These are phyloP conservation scores for Brachyhypopomus gauderio DNA, from an alignment of 2,113 vertebrate genomes.

Conservation along the genomic window DNA sequence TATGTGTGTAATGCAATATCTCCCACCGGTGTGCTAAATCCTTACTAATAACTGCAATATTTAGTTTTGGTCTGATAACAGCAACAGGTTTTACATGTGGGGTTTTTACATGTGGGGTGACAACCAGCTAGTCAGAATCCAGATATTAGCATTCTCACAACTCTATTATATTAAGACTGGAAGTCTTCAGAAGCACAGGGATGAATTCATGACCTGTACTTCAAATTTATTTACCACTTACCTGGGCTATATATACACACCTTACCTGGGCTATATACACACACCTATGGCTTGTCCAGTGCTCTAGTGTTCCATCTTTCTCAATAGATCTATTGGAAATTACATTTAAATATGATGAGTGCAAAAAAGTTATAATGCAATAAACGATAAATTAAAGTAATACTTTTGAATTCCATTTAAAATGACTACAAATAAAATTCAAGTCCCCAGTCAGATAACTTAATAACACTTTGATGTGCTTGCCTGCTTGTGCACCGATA, in stretches of 20 bases:
- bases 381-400: too few species aligned
- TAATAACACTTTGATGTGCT: not conserved
- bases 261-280: too few species aligned
- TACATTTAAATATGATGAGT: too few species aligned
- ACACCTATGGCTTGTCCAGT: too few species aligned
- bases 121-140: not conserved
- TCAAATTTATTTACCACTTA: not conserved
- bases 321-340: too few species aligned
- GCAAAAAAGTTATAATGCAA: too few species aligned
- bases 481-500: not conserved
- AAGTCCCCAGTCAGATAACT: too few species aligned
- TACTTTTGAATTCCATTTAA: not conserved
- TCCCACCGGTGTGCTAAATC: constrained; percentile 37
- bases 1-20: constrained; percentile 37
- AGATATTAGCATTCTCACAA: not conserved
- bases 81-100: not conserved
- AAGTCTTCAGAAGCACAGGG: not conserved
- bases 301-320: too few species aligned
- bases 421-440: not conserved
- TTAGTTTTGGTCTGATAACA: constrained; percentile 18
- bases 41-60: constrained; percentile 28
- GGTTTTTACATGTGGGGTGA: not conserved
- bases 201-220: not conserved
- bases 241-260: not conserved
- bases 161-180: not conserved